These are phyloP conservation scores for Sinopyrophorus schimmeli DNA, from an alignment of 2,888 invertebrate species.

Conservation along the genomic window DNA sequence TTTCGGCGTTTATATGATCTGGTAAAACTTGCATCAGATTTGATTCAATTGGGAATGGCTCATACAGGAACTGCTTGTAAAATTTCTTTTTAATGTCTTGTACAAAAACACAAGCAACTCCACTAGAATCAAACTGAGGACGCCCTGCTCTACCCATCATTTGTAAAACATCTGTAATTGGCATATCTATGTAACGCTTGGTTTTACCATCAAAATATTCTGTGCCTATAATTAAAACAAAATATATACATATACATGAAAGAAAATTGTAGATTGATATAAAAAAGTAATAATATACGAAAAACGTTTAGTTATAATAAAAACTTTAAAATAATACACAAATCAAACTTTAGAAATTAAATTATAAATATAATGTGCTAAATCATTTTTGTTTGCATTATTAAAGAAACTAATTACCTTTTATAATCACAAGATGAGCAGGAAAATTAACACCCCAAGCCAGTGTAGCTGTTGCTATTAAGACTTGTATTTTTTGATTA, in stretches of 20 bases:
- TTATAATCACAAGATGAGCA: conserved; percentile 96
- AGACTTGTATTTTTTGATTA: conserved; percentile 92
- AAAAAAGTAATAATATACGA: neutral
- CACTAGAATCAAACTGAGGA: conserved; percentile 95
- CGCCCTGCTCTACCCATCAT: conserved; percentile 99
- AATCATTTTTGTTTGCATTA: no score
- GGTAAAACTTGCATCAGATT: conserved; percentile 87
- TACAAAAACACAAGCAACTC: conserved; percentile 83
- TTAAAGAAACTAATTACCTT: conserved; percentile 55
- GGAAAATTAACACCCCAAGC: conserved; percentile 99
- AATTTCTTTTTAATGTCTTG: conserved; percentile 98
- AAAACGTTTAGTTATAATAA: neutral
- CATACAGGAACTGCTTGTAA: conserved; percentile 98
- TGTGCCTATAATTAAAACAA: conserved; percentile 62
- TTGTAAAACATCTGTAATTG: conserved; percentile 98
- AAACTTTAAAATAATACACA: no score
- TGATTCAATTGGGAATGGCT: conserved; percentile 99
- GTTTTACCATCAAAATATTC: conserved; percentile 98
- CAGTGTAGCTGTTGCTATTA: conserved; percentile 95
- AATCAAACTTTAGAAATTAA: no score
- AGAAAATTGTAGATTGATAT: neutral
- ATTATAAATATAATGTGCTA: no score
- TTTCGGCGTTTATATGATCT: conserved; percentile 97
- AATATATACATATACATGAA: neutral
- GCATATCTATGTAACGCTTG: conserved; percentile 98